Evolutionary conservation across 2,113 vertebrate genomes (phyloP), one percentile per base, ranked within the genome.

Genomic region (Furnarius figulus): DNA sequence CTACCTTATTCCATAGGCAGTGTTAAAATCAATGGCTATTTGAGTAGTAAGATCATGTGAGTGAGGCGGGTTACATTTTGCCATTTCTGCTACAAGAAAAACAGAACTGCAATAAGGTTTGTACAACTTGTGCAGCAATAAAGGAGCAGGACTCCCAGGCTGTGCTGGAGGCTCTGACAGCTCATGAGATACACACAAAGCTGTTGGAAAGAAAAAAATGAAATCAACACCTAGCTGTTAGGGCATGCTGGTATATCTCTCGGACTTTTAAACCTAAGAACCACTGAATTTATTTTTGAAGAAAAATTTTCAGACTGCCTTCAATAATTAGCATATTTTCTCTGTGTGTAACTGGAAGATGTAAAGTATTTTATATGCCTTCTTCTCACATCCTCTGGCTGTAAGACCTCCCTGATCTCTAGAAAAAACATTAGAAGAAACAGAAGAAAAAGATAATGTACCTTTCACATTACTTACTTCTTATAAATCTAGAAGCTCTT

Each of bases 41-140:
- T 68, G 56, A 39, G n/a, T 30, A 89, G 25, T 53, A 61, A 71
- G 61, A 53, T 37, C 39, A 33, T 3, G 28, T 56, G 49, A 75
- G 27, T 6, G 42, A 72, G 56, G 35, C 15, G 23, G 62, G 70
- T 47, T 73, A 61, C 24, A 40, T 67, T 88, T 73, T 90, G 46
- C 65, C 9, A 24, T 72, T 91, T 82, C 89, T 95, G 28, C 58
- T 89, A 28, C 84, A 85, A 92, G 84, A 71, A 46, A 89, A 95
- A 65, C 15, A 91, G 80, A 56, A 53, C 31, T 77, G 59, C 63
- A 90, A 15, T 44, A 70, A 65, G 24, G 15, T 66, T 83, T 86
- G 68, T 66, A 42, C 53, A 86, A 62, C 24, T 59, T 63, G 33
- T 58, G 61, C 27, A 66, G 50, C 39, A 65, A 61, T 56, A 81